Evolutionary conservation across 2,113 vertebrate species (phyloP), one percentile per base, ranked within the genome.

Genomic region (Lathamus discolor): DNA sequence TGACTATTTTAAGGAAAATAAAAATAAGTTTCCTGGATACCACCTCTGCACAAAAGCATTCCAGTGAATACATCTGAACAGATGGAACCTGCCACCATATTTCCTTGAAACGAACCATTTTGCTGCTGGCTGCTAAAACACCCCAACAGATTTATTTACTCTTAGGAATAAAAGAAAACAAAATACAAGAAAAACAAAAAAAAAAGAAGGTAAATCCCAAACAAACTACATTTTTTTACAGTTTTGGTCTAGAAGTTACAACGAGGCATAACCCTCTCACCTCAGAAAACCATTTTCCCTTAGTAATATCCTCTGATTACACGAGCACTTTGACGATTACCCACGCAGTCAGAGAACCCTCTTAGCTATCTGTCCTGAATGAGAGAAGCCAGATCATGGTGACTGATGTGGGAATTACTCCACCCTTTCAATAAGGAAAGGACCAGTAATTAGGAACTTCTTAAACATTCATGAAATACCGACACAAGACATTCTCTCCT

Each of bases 191-290:
- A 95, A 84, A 78, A 43, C 37, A 44, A 43, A 43, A 44, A 43
- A 44, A 46, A 94, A 91, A 88, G 70, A 94, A 93, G 91, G 66
- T 31, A 79, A 86, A 70, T 46, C 51, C 76, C 76, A 79, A 86
- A 90, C 75, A 93, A 90, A 94, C 70, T 86, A 92, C 76, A 39
- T 62, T 63, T 93, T 79, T 95, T 79, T 95, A 95, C 76, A 83
- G 88, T 97, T 97, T 97, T 97, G 96, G 96, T 96, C 95, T 97
- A 92, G 89, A 94, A 95, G 66, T 92, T 79, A 95, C 62, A 68
- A 75, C 22, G 87, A 95, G 63, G 92, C 69, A 78, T n/a, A 79
- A 95, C 18, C 52, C 81, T 86, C 92, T 90, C 70, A 89, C 69
- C 64, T 92, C 80, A 84, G 90, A 92, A 69, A 59, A 52, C 85